Evolutionary conservation across 2,888 invertebrate genomes (phyloP), one percentile per base, ranked within the genome.

Genomic region (Encarsia formosa): DNA sequence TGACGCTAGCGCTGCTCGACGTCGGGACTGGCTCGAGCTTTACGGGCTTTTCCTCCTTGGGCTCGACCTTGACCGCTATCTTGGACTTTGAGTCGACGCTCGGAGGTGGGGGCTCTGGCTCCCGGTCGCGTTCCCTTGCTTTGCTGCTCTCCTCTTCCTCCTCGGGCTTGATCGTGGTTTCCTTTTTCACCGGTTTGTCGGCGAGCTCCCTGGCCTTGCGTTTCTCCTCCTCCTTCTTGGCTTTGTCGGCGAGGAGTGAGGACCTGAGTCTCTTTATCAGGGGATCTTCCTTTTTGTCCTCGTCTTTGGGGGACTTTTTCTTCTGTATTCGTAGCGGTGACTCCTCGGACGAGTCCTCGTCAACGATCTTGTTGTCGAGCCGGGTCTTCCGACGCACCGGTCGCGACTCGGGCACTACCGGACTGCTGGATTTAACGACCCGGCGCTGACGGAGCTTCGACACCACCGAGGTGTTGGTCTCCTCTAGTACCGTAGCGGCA

Each of bases 101-200:
- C 4, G 8, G 58, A 54, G 70, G 69, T 54, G 69, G 69, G 24
- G 71, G 71, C 43, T 73, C 73, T 20, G 71, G 73, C 57, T 73
- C 73, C 37, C 71, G 63, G 55, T 73, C 73, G 4, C 73, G 61
- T 46, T 73, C 71, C 29, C 71, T 66, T 29, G 72, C 70, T 39
- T 69, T 63, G 52, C 65, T 61, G 20, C 49, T 42, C 41, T 38
- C 61, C 63, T 49, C 44, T 20, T 52, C 43, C 15, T 39, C 48
- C 35, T 48, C 44, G 16, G 52, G 34, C 19, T 48, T 56, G 46
- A 46, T 18, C 26, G 35, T 16, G 5, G 32, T 13, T 19, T 41
- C 43, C 23, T 34, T 29, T n/a, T 47, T 34, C 19, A 23, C 22
- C 31, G 45, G 42, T 13, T 41, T 13, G 23, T 41, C n/a, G 24